Conservation (phyloP, 2,888 invertebrate species). For the Gibbula magus region DNA sequence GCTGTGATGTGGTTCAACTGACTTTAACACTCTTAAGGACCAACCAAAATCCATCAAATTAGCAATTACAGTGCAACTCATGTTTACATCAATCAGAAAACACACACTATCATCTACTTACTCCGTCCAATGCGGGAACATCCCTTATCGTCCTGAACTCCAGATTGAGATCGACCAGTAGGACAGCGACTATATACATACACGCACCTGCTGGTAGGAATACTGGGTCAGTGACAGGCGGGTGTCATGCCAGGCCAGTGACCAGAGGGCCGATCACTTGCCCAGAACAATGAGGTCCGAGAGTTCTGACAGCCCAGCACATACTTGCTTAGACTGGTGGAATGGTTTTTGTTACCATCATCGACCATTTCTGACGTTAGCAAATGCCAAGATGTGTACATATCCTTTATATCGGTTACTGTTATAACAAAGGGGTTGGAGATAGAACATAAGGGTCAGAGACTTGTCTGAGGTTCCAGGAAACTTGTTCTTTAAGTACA, state of each 20-base stretch:
- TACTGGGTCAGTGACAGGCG: neutral
- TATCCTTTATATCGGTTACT: neutral
- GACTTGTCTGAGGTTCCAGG: neutral
- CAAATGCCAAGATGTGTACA: neutral
- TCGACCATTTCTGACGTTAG: neutral
- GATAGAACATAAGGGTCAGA: neutral
- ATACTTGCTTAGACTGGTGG: neutral
- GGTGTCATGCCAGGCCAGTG: neutral
- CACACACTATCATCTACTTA: neutral
- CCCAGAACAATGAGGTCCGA: neutral
- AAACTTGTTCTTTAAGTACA: neutral
- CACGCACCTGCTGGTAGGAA: neutral
- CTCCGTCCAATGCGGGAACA: conserved; percentile 1
- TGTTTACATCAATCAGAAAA: too few relatives aligned
- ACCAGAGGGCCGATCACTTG: neutral
- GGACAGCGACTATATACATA: neutral
- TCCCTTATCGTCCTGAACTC: neutral
- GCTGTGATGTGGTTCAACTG: too few relatives aligned
- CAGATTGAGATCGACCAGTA: neutral
- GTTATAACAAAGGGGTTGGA: neutral
- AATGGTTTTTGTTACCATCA: neutral
- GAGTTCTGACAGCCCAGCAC: too few relatives aligned
- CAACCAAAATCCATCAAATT: too few relatives aligned
- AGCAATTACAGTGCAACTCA: too few relatives aligned
- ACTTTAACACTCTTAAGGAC: too few relatives aligned